Conservation (phyloP, 2,113 vertebrate species). For the Heptranchias perlo region DNA sequence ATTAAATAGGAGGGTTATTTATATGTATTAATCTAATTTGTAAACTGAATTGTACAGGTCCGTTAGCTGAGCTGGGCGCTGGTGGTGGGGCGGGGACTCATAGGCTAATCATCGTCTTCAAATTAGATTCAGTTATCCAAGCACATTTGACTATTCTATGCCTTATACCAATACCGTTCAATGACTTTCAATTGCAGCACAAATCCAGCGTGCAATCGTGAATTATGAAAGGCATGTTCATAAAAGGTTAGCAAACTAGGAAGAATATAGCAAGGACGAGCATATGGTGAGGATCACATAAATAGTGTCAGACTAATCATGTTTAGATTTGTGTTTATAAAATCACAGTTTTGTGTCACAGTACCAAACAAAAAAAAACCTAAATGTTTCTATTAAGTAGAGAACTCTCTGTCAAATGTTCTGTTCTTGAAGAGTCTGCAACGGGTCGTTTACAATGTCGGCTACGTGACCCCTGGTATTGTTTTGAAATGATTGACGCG, state of each 20-base stretch:
- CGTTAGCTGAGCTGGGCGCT: background rate
- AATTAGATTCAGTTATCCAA: background rate
- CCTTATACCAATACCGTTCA: background rate
- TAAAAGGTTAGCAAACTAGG: background rate
- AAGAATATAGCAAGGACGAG: background rate
- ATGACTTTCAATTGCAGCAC: background rate
- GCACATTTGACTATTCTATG: background rate
- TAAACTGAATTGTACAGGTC: background rate
- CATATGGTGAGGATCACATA: background rate
- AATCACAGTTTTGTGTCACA: too few species aligned
- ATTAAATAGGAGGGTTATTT: background rate
- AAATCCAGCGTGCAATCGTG: background rate
- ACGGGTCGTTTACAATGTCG: background rate
- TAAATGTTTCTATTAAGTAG: background rate
- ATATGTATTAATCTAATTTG: background rate
- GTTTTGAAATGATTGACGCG: background rate
- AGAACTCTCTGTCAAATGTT: background rate
- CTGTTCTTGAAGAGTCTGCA: background rate
- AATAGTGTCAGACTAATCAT: background rate
- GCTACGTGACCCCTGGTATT: background rate
- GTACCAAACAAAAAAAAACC: too few species aligned
- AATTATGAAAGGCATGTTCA: background rate
- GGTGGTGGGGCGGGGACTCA: background rate
- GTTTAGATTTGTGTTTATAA: background rate
- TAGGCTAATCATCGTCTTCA: background rate